These are phyloP conservation scores for Chionis minor DNA, from an alignment of 2,113 vertebrate genomes.

Conservation along the genomic window DNA sequence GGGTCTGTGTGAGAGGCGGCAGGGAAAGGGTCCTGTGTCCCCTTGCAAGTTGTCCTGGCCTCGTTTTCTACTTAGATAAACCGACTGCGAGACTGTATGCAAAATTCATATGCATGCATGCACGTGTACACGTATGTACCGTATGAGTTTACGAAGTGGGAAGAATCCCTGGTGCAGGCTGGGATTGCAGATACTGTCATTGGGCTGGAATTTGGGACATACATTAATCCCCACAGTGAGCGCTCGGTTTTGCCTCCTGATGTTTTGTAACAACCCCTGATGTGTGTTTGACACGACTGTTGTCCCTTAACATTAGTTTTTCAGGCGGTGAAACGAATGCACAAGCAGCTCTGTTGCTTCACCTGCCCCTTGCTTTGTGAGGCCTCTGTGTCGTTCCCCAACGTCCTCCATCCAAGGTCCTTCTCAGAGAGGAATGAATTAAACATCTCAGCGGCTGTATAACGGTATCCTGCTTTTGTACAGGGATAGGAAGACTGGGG, in stretches of 20 bases:
- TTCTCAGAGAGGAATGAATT: background rate
- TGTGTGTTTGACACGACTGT: background rate
- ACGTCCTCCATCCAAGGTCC: background rate
- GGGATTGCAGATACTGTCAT: background rate
- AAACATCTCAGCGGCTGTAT: accelerated
- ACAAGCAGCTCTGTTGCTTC: constrained; percentile 7
- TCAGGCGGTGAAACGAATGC: background rate
- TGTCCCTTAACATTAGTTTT: constrained; percentile 23
- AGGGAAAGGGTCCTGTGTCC: background rate
- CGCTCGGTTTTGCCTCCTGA: background rate
- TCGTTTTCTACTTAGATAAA: background rate
- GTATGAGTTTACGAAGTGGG: background rate
- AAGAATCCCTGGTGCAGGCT: background rate
- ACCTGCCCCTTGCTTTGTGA: background rate
- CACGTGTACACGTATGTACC: background rate
- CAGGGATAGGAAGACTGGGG: background rate
- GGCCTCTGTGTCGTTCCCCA: background rate
- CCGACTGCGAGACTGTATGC: background rate
- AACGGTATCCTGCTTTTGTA: background rate
- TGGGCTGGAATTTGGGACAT: background rate
- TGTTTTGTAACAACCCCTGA: background rate
- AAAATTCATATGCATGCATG: background rate
- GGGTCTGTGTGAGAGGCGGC: background rate
- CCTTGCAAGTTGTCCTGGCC: background rate
- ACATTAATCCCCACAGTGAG: background rate